A percentile compares a stretch with the other conserved stretches of the same genome.
These are phyloP conservation scores for Penaeus chinensis DNA, from an alignment of 1,140 invertebrate species.

Conservation along the genomic window DNA sequence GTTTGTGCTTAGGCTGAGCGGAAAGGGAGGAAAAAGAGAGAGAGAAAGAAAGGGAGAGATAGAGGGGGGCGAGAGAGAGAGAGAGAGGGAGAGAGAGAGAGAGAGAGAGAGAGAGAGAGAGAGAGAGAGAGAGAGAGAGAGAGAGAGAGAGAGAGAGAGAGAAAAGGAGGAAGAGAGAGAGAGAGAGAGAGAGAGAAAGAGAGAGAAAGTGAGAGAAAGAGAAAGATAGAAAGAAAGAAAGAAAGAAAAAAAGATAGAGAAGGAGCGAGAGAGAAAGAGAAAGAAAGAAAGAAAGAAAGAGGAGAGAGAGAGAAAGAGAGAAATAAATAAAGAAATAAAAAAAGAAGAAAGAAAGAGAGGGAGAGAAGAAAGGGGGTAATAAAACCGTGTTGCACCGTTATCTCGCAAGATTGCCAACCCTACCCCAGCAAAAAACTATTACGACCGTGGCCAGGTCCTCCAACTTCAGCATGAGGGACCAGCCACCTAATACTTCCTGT, in stretches of 20 bases:
- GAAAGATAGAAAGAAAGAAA: conserved; percentile 17
- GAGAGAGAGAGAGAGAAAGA: background rate
- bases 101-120: background rate
- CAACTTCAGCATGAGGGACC: too few species aligned
- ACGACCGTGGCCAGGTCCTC: too few species aligned
- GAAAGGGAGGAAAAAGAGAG: background rate
- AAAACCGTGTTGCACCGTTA: too few species aligned
- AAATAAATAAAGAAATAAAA: background rate
- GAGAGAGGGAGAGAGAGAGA: conserved; percentile 22
- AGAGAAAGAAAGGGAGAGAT: background rate
- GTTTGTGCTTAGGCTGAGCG: conserved; percentile 3
- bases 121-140: background rate
- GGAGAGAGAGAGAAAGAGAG: background rate
- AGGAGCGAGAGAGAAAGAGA: background rate
- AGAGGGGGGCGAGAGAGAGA: background rate
- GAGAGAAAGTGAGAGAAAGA: background rate
- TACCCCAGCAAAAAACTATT: too few species aligned
- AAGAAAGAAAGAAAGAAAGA: background rate
- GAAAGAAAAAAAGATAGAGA: conserved; percentile 14
- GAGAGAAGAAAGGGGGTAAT: background rate
- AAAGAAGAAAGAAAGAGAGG: background rate
- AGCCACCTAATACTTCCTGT: too few species aligned
- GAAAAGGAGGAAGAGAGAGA: conserved; percentile 12
- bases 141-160: background rate
- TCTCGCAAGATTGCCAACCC: too few species aligned